phyloP scores from a whole-genome alignment of 2,797 vertebrate species.

The Siniperca undulata region DNA sequence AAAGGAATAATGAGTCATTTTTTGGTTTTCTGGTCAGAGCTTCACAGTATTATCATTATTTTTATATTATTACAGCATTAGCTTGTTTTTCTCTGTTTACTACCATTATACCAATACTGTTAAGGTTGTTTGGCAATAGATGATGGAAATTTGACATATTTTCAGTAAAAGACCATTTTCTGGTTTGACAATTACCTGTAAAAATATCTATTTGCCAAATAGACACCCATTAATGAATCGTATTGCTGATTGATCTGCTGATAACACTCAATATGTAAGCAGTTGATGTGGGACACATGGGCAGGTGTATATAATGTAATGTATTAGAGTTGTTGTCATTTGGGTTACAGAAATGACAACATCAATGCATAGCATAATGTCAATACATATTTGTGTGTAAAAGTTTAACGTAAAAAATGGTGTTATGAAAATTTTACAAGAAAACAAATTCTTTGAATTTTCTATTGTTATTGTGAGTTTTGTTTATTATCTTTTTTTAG shows the following conservation, averaged over 20 bases:
- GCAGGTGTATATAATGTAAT: not conserved
- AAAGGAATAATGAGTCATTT: not conserved
- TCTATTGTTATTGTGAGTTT: not conserved
- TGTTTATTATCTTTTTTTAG: not conserved
- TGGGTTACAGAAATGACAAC: not conserved
- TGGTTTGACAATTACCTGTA: too few relatives aligned
- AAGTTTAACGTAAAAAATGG: not conserved
- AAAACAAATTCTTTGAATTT: not conserved
- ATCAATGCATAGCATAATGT: not conserved
- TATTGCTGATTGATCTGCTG: too few relatives aligned
- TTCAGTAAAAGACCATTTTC: too few relatives aligned
- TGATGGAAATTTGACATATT: too few relatives aligned
- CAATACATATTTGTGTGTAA: not conserved
- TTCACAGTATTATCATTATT: not conserved
- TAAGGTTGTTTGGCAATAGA: not conserved
- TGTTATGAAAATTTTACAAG: not conserved
- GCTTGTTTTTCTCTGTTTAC: not conserved
- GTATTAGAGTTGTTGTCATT: not conserved
- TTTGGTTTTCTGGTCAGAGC: not conserved
- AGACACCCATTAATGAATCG: too few relatives aligned
- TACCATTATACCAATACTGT: not conserved
- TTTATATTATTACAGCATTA: not conserved
- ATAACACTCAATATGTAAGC: too few relatives aligned
- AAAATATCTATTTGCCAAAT: too few relatives aligned
- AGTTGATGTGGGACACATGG: too few relatives aligned